These are phyloP conservation scores for Eupithecia subumbrata DNA, from an alignment of 2,888 invertebrate species.

Conservation along the genomic window DNA sequence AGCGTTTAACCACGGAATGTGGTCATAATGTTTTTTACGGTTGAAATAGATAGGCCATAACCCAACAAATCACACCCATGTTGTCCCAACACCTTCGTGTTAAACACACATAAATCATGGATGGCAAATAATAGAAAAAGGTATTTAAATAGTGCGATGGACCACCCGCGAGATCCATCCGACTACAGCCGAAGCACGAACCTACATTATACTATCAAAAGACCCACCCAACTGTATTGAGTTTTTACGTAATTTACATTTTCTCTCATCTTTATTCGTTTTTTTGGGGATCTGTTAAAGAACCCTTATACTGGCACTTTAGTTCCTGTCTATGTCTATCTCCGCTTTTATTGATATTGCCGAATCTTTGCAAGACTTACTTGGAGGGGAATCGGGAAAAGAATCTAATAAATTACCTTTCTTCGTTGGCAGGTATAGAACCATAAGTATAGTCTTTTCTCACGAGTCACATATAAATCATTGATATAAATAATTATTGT, in stretches of 20 bases:
- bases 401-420: conserved; percentile 12
- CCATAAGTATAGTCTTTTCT: not conserved
- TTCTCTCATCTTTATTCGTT: conserved; percentile 58
- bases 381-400: not conserved
- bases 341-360: conserved; percentile 39
- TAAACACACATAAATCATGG: conserved; percentile 78
- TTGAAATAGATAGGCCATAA: conserved; percentile 71
- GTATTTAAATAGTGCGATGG: conserved; percentile 76
- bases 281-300: conserved; percentile 47
- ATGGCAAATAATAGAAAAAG: conserved; percentile 78
- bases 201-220: conserved; percentile 78
- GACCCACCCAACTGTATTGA: conserved; percentile 69
- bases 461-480: not conserved
- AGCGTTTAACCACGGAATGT: conserved; percentile 40
- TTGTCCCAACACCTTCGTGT: conserved; percentile 77
- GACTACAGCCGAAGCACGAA: conserved; percentile 68
- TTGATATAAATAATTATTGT: not conserved
- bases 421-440: conserved; percentile 6
- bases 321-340: conserved; percentile 27
- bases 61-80: conserved; percentile 74
- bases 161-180: conserved; percentile 77
- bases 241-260: conserved; percentile 79
- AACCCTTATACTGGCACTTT: conserved; percentile 16
- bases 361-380: conserved; percentile 15
- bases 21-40: conserved; percentile 49